Conservation (phyloP, 1,140 invertebrate species). For the Lordiphosa stackelbergi region DNA sequence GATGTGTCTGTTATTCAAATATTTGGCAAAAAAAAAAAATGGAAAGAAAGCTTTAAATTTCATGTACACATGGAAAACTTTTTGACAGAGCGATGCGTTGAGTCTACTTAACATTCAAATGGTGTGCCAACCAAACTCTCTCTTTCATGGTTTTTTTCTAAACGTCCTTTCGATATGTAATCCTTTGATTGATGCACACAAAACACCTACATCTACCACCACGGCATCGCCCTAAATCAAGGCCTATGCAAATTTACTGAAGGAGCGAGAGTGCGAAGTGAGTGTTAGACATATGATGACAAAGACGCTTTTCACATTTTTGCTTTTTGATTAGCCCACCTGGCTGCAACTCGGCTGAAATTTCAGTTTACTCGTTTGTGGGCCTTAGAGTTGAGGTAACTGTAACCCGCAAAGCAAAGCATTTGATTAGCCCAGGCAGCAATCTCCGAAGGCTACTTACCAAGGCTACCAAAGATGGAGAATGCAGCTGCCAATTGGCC, state of each 20-base stretch:
- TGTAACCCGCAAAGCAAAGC: constrained; percentile 53
- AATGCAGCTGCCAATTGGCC: constrained; percentile 12
- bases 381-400: constrained; percentile 41
- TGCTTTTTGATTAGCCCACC: constrained; percentile 66
- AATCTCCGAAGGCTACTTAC: constrained; percentile 2
- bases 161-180: constrained; percentile 69
- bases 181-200: constrained; percentile 65
- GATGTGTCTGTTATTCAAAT: constrained; percentile 62
- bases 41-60: constrained; percentile 52
- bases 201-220: constrained; percentile 24
- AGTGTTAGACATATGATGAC: constrained; percentile 55
- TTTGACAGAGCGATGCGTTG: constrained; percentile 15
- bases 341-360: constrained; percentile 27
- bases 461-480: not conserved
- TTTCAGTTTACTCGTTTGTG: constrained; percentile 29
- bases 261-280: constrained; percentile 2
- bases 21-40: constrained; percentile 21
- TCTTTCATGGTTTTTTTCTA: constrained; percentile 20
- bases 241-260: constrained; percentile 64
- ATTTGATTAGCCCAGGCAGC: constrained; percentile 54
- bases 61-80: constrained; percentile 38
- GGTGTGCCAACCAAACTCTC: constrained; percentile 28
- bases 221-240: constrained; percentile 49
- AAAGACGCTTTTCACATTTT: constrained; percentile 70
- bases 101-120: constrained; percentile 67